phyloP scores from a whole-genome alignment of 2,888 invertebrate genomes.

The Maniola hyperantus region DNA sequence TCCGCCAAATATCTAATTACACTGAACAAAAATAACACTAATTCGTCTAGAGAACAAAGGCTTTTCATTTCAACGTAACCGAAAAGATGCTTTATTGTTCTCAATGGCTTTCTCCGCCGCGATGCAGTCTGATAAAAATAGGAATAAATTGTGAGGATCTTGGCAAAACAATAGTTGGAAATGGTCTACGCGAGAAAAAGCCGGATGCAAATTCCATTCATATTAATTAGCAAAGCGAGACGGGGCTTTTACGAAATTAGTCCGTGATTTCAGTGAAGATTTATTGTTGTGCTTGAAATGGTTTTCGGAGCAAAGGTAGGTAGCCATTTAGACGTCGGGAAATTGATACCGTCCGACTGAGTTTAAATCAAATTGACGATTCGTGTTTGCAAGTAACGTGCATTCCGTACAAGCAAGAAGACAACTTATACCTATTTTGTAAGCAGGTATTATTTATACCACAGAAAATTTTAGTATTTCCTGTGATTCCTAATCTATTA shows the following conservation, averaged over 20 bases:
- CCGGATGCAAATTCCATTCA: conserved; percentile 83
- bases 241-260: conserved; percentile 83
- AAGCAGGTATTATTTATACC: no score
- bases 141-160: conserved; percentile 81
- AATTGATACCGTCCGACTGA: conserved; percentile 76
- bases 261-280: conserved; percentile 81
- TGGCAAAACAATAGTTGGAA: conserved; percentile 82
- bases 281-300: conserved; percentile 81
- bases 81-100: conserved; percentile 70
- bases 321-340: conserved; percentile 76
- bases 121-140: conserved; percentile 74
- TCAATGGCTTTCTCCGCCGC: conserved; percentile 63
- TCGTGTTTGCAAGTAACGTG: background rate
- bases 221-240: conserved; percentile 83
- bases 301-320: conserved; percentile 79
- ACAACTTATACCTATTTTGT: no score
- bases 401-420: background rate
- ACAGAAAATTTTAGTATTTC: no score
- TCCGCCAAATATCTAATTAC: conserved; percentile 36
- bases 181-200: conserved; percentile 81
- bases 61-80: conserved; percentile 61
- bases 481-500: no score
- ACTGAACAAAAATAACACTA: conserved; percentile 45
- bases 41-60: conserved; percentile 56
- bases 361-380: conserved; percentile 66